Evolutionary conservation across 2,888 invertebrate species (phyloP), one percentile per base, ranked within the genome.

Genomic region (Agrotis ipsilon): DNA sequence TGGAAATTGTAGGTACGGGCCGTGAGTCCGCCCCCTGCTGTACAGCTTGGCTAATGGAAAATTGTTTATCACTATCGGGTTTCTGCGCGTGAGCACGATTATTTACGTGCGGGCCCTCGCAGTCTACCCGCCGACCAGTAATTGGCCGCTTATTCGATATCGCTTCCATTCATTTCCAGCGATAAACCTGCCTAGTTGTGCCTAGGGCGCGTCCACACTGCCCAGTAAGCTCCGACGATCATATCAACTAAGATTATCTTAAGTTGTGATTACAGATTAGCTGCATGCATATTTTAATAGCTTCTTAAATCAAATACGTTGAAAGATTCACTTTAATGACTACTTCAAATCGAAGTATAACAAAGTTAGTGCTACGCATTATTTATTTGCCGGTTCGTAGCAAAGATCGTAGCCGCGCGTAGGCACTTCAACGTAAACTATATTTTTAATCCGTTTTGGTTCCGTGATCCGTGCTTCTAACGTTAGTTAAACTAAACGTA

Each of bases 131-230:
- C 83, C 86, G 86, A 85, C 85, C 90, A 87, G 92, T 95, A 95
- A 95, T 94, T 94, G 94, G 92, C 91, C 92, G 92, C 92, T 92
- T 93, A 93, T 93, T 92, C 91, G 92, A 90, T 94, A 95, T 94
- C 93, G 91, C 92, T 87, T 92, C 94, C 94, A 95, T 94, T 94
- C 94, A 96, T 95, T 93, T 93, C 91, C 88, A 88, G 87, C 89
- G 94, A 94, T 94, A 95, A 94, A 92, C 90, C 89, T 88, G 91
- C 91, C 90, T 82, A 84, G 86, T 83, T 68, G 59, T 80, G 87
- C 90, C 88, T 82, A 83, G 81, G 89, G 89, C 91, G 80, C 86
- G 83, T 82, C 86, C 87, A 81, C 83, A 88, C 82, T 85, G 82
- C 76, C 87, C 87, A 81, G 83, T 88, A 86, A 91, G 89, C 90